Percentiles rank a stretch among this genome's conserved stretches.
Conservation (phyloP, 2,888 invertebrate species). For the Tridacna gigas region DNA sequence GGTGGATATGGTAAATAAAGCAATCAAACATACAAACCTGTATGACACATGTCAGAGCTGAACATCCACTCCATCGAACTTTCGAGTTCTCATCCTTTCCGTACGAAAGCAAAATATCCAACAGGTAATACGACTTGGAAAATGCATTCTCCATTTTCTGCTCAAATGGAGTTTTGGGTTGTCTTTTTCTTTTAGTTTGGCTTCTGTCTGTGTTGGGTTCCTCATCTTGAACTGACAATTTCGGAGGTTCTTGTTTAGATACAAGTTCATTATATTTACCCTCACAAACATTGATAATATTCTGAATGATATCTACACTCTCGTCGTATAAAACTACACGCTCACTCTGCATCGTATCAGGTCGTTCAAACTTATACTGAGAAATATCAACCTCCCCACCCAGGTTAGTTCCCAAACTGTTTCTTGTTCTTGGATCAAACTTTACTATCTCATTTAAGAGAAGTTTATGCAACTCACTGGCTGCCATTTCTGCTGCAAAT, state of each 20-base stretch:
- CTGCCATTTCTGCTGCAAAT: slow-evolving; percentile 81
- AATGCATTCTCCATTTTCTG: slow-evolving; percentile 76
- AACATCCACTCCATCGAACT: slow-evolving; percentile 84
- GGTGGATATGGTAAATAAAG: too few relatives aligned
- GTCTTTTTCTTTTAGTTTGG: slow-evolving; percentile 53
- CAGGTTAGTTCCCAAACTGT: slow-evolving; percentile 72
- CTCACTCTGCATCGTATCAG: slow-evolving; percentile 72
- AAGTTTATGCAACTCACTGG: slow-evolving; percentile 80
- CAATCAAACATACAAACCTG: slow-evolving; percentile 50
- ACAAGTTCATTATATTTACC: slow-evolving; percentile 75
- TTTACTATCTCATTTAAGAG: slow-evolving; percentile 81
- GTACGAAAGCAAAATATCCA: slow-evolving; percentile 81
- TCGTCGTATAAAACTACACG: slow-evolving; percentile 72
- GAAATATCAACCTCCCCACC: slow-evolving; percentile 68
- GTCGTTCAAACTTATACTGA: slow-evolving; percentile 72
- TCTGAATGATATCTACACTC: slow-evolving; percentile 77
- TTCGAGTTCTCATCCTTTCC: slow-evolving; percentile 83
- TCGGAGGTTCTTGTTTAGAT: slow-evolving; percentile 44
- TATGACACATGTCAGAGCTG: slow-evolving; percentile 78
- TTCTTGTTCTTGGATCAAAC: slow-evolving; percentile 81
- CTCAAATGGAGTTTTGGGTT: slow-evolving; percentile 71
- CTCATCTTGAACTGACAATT: slow-evolving; percentile 19
- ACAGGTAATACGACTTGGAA: slow-evolving; percentile 77
- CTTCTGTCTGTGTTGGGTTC: slow-evolving; percentile 18
- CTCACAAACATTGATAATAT: slow-evolving; percentile 80